Percentiles rank a stretch among this genome's conserved stretches.
Evolutionary conservation across 2,797 vertebrate species (phyloP).

Genomic region (Fratercula arctica): DNA sequence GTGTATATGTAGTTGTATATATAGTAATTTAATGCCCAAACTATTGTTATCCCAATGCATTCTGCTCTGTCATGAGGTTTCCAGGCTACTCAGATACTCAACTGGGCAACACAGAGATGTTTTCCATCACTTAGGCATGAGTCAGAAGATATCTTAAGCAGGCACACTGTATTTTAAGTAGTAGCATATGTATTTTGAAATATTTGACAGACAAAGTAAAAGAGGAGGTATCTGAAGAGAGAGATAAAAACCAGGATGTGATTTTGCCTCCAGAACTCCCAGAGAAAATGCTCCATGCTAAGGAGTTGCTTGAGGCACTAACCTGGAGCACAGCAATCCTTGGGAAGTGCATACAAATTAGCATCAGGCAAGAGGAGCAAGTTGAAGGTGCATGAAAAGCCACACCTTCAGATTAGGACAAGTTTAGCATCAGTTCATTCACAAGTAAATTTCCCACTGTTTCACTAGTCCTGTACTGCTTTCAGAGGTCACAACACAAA

Average conservation of each 20-base stretch:
- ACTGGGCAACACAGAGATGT: not conserved
- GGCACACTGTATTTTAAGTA: not conserved
- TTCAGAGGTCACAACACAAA: not conserved
- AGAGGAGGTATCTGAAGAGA: not conserved
- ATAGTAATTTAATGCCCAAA: not conserved
- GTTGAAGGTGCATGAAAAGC: not conserved
- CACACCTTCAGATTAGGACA: not conserved
- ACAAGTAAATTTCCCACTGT: not conserved
- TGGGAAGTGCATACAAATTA: not conserved
- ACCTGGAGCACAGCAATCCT: not conserved
- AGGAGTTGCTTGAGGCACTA: not conserved
- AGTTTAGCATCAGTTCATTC: not conserved
- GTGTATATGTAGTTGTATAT: no score
- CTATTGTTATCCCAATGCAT: not conserved
- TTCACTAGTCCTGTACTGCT: not conserved
- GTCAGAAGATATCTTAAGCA: not conserved
- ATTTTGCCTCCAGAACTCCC: not conserved
- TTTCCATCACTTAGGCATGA: not conserved
- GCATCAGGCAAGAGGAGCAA: not conserved
- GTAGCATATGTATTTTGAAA: not conserved
- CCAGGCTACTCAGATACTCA: not conserved
- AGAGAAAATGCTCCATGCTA: not conserved
- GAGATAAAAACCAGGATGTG: not conserved
- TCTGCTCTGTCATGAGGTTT: not conserved
- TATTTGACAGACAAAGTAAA: not conserved